phyloP scores from a whole-genome alignment of 2,888 invertebrate species.

The Orchesellides sinensis region DNA sequence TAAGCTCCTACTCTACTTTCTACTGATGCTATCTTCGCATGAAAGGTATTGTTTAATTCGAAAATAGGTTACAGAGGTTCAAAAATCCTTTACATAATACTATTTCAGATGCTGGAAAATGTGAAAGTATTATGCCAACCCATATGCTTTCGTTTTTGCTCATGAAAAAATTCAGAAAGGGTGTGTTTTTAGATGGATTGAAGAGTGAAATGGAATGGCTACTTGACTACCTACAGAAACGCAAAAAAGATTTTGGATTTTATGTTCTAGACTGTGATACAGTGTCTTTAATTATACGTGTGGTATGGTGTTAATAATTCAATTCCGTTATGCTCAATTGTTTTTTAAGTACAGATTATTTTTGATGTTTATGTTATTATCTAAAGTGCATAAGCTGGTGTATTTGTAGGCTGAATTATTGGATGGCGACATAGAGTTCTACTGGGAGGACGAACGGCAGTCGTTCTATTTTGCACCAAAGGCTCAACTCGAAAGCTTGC shows the following conservation, averaged over 20 bases:
- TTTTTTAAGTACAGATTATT: background rate
- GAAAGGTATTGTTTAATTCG: background rate
- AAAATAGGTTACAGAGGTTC: slow-evolving; percentile 38
- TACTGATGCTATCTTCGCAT: background rate
- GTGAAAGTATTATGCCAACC: slow-evolving; percentile 58
- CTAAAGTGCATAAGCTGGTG: too few relatives aligned
- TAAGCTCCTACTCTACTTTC: background rate
- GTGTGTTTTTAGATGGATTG: slow-evolving; percentile 19
- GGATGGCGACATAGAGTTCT: slow-evolving; percentile 6
- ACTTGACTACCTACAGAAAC: background rate
- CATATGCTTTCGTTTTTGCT: slow-evolving; percentile 65
- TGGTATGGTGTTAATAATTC: slow-evolving; percentile 9
- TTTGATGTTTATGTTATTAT: background rate
- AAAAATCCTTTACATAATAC: too few relatives aligned
- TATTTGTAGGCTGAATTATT: slow-evolving; percentile 40
- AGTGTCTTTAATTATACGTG: slow-evolving; percentile 36
- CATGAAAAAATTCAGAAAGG: slow-evolving; percentile 56
- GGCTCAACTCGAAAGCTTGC: background rate
- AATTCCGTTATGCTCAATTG: background rate
- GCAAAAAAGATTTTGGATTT: slow-evolving; percentile 62
- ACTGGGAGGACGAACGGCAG: background rate
- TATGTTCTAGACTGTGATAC: slow-evolving; percentile 22
- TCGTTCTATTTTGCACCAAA: slow-evolving; percentile 14
- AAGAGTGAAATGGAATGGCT: slow-evolving; percentile 39
- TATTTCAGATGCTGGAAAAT: slow-evolving; percentile 40